phyloP scores from a whole-genome alignment of 1,140 invertebrate genomes.

The Trichogramma pretiosum region DNA sequence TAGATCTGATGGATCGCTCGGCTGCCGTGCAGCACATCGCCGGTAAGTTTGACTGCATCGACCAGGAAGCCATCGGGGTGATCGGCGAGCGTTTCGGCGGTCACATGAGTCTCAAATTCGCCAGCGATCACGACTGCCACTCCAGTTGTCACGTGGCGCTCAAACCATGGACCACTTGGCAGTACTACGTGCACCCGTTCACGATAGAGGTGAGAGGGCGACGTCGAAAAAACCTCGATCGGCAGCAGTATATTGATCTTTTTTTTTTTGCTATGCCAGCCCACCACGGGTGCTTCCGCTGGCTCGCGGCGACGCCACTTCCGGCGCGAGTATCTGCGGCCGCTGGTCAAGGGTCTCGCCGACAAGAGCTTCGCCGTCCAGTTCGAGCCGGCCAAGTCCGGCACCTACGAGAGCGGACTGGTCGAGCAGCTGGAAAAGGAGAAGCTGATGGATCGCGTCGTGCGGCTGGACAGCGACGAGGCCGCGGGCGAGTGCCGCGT shows the following conservation, averaged over 20 bases:
- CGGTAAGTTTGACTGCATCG: slow-evolving; percentile 8
- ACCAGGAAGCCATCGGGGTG: neutral
- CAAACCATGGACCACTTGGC: slow-evolving; percentile 3
- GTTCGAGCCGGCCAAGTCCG: too few relatives aligned
- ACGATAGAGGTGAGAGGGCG: slow-evolving; percentile 1
- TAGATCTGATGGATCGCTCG: too few relatives aligned
- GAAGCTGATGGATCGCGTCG: too few relatives aligned
- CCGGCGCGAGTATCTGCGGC: neutral
- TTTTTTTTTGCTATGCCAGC: too few relatives aligned
- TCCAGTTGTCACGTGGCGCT: slow-evolving; percentile 10
- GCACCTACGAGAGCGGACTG: too few relatives aligned
- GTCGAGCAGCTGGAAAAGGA: too few relatives aligned
- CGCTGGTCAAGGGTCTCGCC: neutral
- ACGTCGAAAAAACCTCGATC: too few relatives aligned
- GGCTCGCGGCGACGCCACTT: neutral
- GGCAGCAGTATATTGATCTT: too few relatives aligned
- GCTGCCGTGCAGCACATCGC: too few relatives aligned
- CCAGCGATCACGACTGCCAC: neutral
- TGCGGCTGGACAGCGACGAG: too few relatives aligned
- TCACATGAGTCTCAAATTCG: slow-evolving; percentile 9
- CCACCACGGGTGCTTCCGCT: too few relatives aligned
- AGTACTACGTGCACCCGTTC: slow-evolving; percentile 4
- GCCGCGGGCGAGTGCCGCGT: too few relatives aligned
- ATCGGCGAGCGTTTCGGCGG: slow-evolving; percentile 15
- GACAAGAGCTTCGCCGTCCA: slow-evolving; percentile 7